phyloP scores from a whole-genome alignment of 2,797 vertebrate genomes.

The Bucorvus abyssinicus region DNA sequence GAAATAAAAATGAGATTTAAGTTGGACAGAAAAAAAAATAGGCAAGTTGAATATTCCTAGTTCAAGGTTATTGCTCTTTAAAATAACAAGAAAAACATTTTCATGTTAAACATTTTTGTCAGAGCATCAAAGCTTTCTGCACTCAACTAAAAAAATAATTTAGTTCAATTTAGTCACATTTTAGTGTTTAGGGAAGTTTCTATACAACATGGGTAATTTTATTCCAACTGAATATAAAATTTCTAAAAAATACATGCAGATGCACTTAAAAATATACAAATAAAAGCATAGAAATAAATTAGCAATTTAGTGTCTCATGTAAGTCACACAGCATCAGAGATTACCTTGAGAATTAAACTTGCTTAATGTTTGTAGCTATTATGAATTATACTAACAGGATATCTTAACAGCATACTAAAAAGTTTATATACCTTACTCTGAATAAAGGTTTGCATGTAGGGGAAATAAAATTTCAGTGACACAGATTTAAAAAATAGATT shows the following conservation, averaged over 20 bases:
- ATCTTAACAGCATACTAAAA: not conserved
- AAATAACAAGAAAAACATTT: not conserved
- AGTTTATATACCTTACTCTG: not conserved
- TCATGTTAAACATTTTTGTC: not conserved
- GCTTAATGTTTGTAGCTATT: not conserved
- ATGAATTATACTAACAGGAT: not conserved
- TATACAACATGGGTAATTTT: not conserved
- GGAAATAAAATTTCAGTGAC: not conserved
- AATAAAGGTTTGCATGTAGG: not conserved
- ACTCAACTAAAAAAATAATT: not conserved
- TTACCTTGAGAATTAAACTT: slow-evolving; percentile 3
- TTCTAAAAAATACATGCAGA: not conserved
- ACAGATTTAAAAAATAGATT: not conserved
- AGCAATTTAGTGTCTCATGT: not conserved
- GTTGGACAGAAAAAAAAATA: not conserved
- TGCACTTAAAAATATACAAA: not conserved
- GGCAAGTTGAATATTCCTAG: not conserved
- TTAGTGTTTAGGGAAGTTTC: not conserved
- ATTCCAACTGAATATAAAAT: not conserved
- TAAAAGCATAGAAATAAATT: not conserved
- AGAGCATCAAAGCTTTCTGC: not conserved
- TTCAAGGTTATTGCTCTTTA: not conserved
- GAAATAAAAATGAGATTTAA: not conserved
- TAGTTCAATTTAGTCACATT: not conserved
- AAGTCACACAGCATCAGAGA: not conserved